Conservation (phyloP, 2,888 invertebrate genomes). For the Metallyticus violacea region DNA sequence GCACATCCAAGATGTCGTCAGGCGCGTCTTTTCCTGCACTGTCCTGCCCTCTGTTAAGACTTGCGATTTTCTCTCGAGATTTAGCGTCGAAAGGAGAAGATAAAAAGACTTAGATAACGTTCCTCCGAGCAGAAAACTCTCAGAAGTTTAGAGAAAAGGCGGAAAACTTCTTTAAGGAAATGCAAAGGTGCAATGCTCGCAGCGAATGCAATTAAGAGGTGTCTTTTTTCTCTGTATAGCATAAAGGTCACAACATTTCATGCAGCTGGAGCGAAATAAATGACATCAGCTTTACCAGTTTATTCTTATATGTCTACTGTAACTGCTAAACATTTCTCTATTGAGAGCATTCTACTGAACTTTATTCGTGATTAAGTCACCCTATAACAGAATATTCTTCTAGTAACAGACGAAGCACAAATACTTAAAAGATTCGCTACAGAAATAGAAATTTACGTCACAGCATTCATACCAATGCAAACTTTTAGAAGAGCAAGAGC, state of each 20-base stretch:
- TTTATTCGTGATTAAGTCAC: too few relatives aligned
- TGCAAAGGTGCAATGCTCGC: neutral
- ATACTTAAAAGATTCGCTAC: too few relatives aligned
- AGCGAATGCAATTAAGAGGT: neutral
- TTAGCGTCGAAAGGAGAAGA: neutral
- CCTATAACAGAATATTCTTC: too few relatives aligned
- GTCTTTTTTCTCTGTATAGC: neutral
- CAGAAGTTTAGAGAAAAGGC: neutral
- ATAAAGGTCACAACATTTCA: neutral
- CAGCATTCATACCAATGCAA: too few relatives aligned
- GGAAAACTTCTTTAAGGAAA: neutral
- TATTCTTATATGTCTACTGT: too few relatives aligned
- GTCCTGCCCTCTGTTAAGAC: neutral
- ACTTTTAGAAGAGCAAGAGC: too few relatives aligned
- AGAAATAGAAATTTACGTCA: too few relatives aligned
- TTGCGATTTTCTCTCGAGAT: too few relatives aligned
- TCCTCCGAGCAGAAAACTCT: neutral
- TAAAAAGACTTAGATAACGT: neutral
- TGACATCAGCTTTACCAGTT: too few relatives aligned
- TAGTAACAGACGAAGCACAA: too few relatives aligned
- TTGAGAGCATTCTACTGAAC: too few relatives aligned
- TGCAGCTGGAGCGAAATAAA: neutral
- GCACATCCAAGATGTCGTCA: neutral
- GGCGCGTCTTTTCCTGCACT: neutral
- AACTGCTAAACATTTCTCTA: too few relatives aligned